Evolutionary conservation across 2,113 vertebrate species (phyloP).

Genomic region (Salminus brasiliensis): DNA sequence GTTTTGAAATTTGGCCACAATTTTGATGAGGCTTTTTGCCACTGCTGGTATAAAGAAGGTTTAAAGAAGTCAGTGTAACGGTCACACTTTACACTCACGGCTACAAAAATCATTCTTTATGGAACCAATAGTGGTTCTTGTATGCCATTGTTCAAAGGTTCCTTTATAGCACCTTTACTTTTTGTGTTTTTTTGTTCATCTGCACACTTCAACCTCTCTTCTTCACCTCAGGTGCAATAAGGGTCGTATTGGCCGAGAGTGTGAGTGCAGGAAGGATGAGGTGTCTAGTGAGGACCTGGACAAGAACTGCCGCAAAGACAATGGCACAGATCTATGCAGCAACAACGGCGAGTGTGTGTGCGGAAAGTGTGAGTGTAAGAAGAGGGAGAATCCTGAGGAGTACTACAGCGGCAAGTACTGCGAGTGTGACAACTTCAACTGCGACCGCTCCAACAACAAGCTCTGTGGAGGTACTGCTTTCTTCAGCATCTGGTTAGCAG

Average conservation of each 20-base stretch:
- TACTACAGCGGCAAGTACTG: slow-evolving; percentile 92
- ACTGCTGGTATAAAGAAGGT: too few species aligned
- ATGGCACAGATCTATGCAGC: slow-evolving; percentile 94
- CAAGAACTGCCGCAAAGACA: slow-evolving; percentile 91
- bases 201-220: too few species aligned
- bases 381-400: slow-evolving; percentile 89
- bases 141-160: too few species aligned
- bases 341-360: slow-evolving; percentile 97
- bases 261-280: slow-evolving; percentile 95
- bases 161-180: too few species aligned
- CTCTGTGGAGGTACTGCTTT: slow-evolving; percentile 88
- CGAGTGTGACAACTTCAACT: slow-evolving; percentile 99
- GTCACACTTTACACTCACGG: too few species aligned
- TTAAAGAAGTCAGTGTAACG: too few species aligned
- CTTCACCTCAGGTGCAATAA: slow-evolving; percentile 84
- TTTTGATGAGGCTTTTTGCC: too few species aligned
- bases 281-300: slow-evolving; percentile 95
- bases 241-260: slow-evolving; percentile 88
- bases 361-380: slow-evolving; percentile 97
- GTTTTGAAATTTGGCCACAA: too few species aligned
- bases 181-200: too few species aligned
- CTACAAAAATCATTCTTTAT: too few species aligned
- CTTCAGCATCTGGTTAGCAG: not conserved
- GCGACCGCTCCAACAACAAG: slow-evolving; percentile 92
- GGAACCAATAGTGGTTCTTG: too few species aligned